Conservation (phyloP, 2,888 invertebrate species). For the Netelia virgata region DNA sequence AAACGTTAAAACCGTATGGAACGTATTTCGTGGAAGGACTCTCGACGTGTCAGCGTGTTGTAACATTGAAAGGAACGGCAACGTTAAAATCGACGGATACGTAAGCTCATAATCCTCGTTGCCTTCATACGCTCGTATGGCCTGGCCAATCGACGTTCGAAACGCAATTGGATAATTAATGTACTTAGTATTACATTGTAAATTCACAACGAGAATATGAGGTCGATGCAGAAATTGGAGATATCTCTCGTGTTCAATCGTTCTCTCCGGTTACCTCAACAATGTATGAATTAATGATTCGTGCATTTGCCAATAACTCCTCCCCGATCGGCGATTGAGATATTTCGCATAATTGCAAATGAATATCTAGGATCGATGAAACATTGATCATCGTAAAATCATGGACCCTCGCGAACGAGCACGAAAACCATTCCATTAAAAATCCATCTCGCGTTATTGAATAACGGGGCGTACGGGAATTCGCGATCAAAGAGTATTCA, state of each 20-base stretch:
- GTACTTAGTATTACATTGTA: slow-evolving; percentile 41
- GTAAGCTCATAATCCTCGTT: slow-evolving; percentile 11
- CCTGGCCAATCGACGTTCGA: neutral
- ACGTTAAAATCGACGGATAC: neutral
- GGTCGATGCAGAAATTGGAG: neutral
- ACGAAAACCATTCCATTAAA: neutral
- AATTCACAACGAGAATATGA: slow-evolving; percentile 1
- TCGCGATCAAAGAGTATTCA: too few species aligned
- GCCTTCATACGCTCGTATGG: neutral
- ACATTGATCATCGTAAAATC: slow-evolving; percentile 36
- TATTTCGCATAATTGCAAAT: slow-evolving; percentile 22
- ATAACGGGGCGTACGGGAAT: too few species aligned
- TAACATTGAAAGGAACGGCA: neutral
- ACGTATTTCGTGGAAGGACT: neutral
- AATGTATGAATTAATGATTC: slow-evolving; percentile 56
- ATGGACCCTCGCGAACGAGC: neutral
- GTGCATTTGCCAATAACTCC: slow-evolving; percentile 45
- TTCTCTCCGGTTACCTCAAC: slow-evolving; percentile 20
- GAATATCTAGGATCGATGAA: slow-evolving; percentile 24
- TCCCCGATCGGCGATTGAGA: slow-evolving; percentile 3
- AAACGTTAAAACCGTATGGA: neutral
- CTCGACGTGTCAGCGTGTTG: neutral
- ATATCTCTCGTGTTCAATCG: slow-evolving; percentile 37
- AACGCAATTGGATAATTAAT: slow-evolving; percentile 52
- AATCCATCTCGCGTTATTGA: neutral